Evolutionary conservation across 1,140 invertebrate genomes (phyloP), one percentile per base, ranked within the genome.

Genomic region (Oscheius sp.): DNA sequence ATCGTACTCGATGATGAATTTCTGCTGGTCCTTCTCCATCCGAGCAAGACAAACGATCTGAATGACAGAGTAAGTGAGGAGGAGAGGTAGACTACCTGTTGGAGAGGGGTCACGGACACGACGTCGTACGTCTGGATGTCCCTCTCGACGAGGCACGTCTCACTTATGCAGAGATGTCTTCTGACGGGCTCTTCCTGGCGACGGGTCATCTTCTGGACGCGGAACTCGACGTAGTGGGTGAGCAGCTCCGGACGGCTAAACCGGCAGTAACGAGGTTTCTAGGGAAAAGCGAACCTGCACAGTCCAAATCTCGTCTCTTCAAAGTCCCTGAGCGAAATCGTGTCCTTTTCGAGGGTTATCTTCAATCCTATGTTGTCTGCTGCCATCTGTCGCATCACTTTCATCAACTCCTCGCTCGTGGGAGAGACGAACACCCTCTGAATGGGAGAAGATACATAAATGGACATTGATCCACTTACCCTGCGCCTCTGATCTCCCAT

Each of bases 91-190:
- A 84, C 81, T 80, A 97, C 91, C 83, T 93, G 91, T 68, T 89
- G 89, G 7, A 98, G 85, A 0, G 94, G 94, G 79, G 92, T 90
- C 36, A 95, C 87, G 26, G 94, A 94, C 77, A 90, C 91, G 73
- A 95, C 91, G 79, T 90, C 92, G 85, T 99, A 99, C 0, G 94
- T 95, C 81, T 92, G 92, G 28, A 93, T 93, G 88, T 99, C 96
- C 79, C 96, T 88, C 88, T 99, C 96, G 34, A 99, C 85, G 23
- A 99, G 87, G 87, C 95, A 99, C 0, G 91, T 91, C 85, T 98
- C 95, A 0, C 93, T 94, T n/a, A 99, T 87, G 1, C 92, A 92
- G 73, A 95, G 88, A 76, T 91, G 88, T 34, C 93, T 90, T 2
- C 85, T 63, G 46, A 38, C 59, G 34, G 58, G 68, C 36, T 28